Evolutionary conservation across 2,797 vertebrate genomes (phyloP).

Genomic region (Gouania willdenowi): DNA sequence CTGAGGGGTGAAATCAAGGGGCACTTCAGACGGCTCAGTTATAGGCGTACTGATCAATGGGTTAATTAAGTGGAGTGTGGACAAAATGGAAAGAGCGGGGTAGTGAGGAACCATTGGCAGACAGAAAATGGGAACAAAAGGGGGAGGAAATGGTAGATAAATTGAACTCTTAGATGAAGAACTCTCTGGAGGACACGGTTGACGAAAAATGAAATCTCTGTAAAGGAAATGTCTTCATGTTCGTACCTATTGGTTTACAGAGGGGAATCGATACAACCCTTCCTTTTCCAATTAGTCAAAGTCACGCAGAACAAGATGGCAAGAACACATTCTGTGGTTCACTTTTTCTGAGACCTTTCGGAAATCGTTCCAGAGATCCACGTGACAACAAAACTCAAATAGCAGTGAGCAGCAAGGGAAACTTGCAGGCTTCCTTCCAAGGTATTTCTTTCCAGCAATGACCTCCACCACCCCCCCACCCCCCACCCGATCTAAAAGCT

Average conservation of each 20-base stretch:
- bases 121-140: slow-evolving; percentile 6
- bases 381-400: slow-evolving; percentile 24
- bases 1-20: slow-evolving; percentile 25
- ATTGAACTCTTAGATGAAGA: slow-evolving; percentile 13
- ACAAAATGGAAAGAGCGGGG: slow-evolving; percentile 42
- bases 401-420: slow-evolving; percentile 26
- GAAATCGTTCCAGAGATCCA: slow-evolving; percentile 47
- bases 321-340: slow-evolving; percentile 17
- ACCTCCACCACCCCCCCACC: background rate
- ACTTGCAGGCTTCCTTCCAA: slow-evolving; percentile 31
- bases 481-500: slow-evolving; percentile 2
- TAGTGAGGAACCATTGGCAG: slow-evolving; percentile 9
- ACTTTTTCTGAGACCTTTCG: slow-evolving; percentile 45
- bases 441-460: slow-evolving; percentile 23
- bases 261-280: slow-evolving; percentile 22
- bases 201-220: no score
- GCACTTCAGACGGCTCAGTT: slow-evolving; percentile 64
- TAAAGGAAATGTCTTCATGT: slow-evolving; percentile 20
- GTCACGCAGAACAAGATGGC: slow-evolving; percentile 46
- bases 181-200: background rate
- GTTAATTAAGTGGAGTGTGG: slow-evolving; percentile 71
- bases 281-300: slow-evolving; percentile 42
- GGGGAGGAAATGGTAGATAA: slow-evolving; percentile 1
- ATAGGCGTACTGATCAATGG: slow-evolving; percentile 68
- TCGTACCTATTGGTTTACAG: slow-evolving; percentile 15